These are phyloP conservation scores for Eurytoma californica DNA, from an alignment of 2,888 invertebrate genomes.

Conservation along the genomic window DNA sequence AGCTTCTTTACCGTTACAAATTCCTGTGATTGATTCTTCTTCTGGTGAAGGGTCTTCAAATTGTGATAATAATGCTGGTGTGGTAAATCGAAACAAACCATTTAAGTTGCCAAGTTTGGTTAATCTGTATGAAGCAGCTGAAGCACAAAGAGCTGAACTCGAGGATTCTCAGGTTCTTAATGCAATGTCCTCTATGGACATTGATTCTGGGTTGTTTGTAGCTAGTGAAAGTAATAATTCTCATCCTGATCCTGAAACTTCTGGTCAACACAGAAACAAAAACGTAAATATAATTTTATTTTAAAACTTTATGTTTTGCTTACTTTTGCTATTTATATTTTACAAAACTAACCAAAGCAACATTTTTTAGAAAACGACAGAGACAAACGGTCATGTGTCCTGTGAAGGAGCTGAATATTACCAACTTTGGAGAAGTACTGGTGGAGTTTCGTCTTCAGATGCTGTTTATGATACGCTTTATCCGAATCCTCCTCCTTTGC, in stretches of 20 bases:
- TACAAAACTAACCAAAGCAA: neutral
- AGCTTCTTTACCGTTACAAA: constrained; percentile 57
- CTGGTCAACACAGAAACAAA: constrained; percentile 62
- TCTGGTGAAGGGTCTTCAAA: constrained; percentile 55
- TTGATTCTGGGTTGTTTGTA: constrained; percentile 67
- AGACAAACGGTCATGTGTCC: constrained; percentile 59
- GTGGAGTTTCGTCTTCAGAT: constrained; percentile 67
- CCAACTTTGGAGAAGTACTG: constrained; percentile 72
- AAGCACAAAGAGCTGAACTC: constrained; percentile 65
- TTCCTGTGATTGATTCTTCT: constrained; percentile 52
- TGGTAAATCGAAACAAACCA: constrained; percentile 60
- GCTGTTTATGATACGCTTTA: constrained; percentile 66
- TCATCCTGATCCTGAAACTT: constrained; percentile 66
- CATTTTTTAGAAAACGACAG: constrained; percentile 38
- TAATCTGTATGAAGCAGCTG: constrained; percentile 66
- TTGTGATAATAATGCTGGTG: constrained; percentile 54
- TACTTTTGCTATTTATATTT: neutral
- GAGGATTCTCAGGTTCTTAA: constrained; percentile 67
- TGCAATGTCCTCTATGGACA: constrained; percentile 64
- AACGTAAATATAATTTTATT: constrained; percentile 59
- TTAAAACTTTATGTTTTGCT: neutral
- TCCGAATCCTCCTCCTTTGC: constrained; percentile 79
- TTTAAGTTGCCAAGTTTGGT: constrained; percentile 70
- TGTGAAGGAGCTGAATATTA: constrained; percentile 72
- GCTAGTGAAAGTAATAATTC: constrained; percentile 71